phyloP scores from a whole-genome alignment of 2,888 invertebrate species.

The Scaptomyza cyrtandrae region DNA sequence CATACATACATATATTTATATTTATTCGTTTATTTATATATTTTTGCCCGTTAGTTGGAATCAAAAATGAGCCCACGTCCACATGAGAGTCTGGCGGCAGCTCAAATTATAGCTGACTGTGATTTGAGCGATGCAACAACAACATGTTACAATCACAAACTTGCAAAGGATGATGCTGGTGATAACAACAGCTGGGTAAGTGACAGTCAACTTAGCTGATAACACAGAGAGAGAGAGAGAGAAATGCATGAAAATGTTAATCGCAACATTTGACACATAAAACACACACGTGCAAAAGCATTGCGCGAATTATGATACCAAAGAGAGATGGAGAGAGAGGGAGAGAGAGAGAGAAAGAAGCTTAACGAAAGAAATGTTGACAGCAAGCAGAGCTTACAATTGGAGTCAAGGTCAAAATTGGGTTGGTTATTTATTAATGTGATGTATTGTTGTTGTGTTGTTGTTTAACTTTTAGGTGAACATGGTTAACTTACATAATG shows the following conservation, averaged over 20 bases:
- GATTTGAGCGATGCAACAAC: slow-evolving; percentile 42
- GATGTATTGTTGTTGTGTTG: slow-evolving; percentile 1
- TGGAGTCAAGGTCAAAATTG: slow-evolving; percentile 69
- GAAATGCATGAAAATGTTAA: background rate
- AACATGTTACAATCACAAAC: slow-evolving; percentile 47
- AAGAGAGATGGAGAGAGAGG: slow-evolving; percentile 15
- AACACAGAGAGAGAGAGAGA: background rate
- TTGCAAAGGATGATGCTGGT: slow-evolving; percentile 44
- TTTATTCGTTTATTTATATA: background rate
- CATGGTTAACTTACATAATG: slow-evolving; percentile 31
- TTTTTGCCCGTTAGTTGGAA: slow-evolving; percentile 4
- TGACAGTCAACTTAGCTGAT: slow-evolving; percentile 34
- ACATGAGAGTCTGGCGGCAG: slow-evolving; percentile 47
- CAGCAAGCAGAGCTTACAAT: slow-evolving; percentile 32
- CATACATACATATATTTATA: background rate
- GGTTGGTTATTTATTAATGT: slow-evolving; percentile 21
- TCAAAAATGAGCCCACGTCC: slow-evolving; percentile 62
- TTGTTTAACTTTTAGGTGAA: slow-evolving; percentile 35
- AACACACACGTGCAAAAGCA: too few relatives aligned
- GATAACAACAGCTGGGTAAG: slow-evolving; percentile 50
- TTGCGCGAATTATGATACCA: too few relatives aligned
- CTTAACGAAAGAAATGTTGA: slow-evolving; percentile 4
- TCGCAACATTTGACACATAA: too few relatives aligned
- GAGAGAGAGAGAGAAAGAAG: slow-evolving; percentile 33
- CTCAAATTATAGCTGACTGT: slow-evolving; percentile 40